phyloP scores from a whole-genome alignment of 2,113 vertebrate genomes.

The Epinephelus lanceolatus region DNA sequence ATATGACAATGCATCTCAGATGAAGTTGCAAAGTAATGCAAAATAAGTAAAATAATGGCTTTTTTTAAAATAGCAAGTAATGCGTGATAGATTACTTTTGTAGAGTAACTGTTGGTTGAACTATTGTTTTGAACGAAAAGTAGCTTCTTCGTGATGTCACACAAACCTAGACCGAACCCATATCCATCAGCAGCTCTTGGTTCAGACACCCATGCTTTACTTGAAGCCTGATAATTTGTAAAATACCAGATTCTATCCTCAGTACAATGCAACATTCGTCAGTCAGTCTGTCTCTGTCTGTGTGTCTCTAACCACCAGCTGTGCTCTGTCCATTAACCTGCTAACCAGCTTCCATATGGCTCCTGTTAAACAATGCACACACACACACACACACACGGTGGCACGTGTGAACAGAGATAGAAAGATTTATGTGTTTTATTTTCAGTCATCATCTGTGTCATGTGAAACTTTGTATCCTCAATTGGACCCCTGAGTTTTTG shows the following conservation, averaged over 20 bases:
- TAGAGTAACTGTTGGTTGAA: too few relatives aligned
- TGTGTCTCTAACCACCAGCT: constrained; percentile 48
- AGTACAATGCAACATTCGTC: neutral
- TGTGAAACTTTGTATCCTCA: neutral
- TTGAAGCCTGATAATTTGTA: too few relatives aligned
- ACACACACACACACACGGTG: constrained; percentile 2
- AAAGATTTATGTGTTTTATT: neutral
- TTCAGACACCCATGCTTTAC: too few relatives aligned
- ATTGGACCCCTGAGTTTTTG: neutral
- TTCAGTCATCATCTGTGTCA: constrained; percentile 16
- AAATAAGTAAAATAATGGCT: too few relatives aligned
- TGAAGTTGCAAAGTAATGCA: too few relatives aligned
- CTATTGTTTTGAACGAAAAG: too few relatives aligned
- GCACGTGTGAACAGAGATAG: neutral
- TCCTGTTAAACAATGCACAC: constrained; percentile 37
- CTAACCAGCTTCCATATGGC: constrained; percentile 49
- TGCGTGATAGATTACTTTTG: too few relatives aligned
- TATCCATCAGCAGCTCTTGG: too few relatives aligned
- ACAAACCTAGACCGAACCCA: too few relatives aligned
- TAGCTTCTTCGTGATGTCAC: too few relatives aligned
- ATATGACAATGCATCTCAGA: too few relatives aligned
- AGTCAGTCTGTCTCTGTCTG: neutral
- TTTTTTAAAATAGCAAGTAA: too few relatives aligned
- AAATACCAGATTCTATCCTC: neutral
- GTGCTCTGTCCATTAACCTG: constrained; percentile 49